Percentiles rank a stretch among this genome's conserved stretches.
Conservation (phyloP, 1,140 invertebrate species). For the Mylabris phalerata region DNA sequence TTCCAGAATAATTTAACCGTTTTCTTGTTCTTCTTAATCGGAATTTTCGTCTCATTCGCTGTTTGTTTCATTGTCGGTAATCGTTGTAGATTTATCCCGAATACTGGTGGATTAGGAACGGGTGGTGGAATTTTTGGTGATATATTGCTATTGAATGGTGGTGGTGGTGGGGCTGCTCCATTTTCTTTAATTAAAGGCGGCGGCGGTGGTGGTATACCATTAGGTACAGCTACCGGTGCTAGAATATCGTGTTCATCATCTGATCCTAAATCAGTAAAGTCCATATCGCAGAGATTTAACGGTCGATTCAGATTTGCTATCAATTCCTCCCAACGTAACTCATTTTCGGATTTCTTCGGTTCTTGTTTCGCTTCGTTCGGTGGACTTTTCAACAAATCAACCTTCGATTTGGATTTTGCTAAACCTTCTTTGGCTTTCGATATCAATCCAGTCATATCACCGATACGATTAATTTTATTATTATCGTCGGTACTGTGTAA, state of each 20-base stretch:
- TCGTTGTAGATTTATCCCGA: slow-evolving; percentile 42
- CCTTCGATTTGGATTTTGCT: slow-evolving; percentile 74
- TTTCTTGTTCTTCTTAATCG: slow-evolving; percentile 85
- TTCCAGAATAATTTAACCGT: slow-evolving; percentile 99
- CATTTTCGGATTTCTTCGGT: slow-evolving; percentile 84
- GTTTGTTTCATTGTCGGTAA: slow-evolving; percentile 37
- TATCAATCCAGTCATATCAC: slow-evolving; percentile 83
- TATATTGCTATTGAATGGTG: slow-evolving; percentile 29
- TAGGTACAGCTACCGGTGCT: slow-evolving; percentile 52
- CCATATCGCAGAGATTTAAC: slow-evolving; percentile 87
- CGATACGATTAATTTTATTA: slow-evolving; percentile 51
- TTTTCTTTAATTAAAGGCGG: slow-evolving; percentile 49
- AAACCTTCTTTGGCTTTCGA: slow-evolving; percentile 89
- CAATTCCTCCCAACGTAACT: slow-evolving; percentile 91
- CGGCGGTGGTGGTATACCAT: slow-evolving; percentile 65
- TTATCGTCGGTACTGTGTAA: slow-evolving; percentile 51
- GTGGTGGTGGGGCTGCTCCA: slow-evolving; percentile 40
- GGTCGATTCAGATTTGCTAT: slow-evolving; percentile 73
- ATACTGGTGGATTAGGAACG: slow-evolving; percentile 37
- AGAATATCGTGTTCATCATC: slow-evolving; percentile 68
- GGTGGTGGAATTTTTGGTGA: slow-evolving; percentile 42
- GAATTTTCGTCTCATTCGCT: slow-evolving; percentile 42
- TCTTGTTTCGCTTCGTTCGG: slow-evolving; percentile 59
- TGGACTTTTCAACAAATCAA: slow-evolving; percentile 61
- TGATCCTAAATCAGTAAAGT: slow-evolving; percentile 88